phyloP scores from a whole-genome alignment of 2,113 vertebrate species.

The Spilogale gracilis region DNA sequence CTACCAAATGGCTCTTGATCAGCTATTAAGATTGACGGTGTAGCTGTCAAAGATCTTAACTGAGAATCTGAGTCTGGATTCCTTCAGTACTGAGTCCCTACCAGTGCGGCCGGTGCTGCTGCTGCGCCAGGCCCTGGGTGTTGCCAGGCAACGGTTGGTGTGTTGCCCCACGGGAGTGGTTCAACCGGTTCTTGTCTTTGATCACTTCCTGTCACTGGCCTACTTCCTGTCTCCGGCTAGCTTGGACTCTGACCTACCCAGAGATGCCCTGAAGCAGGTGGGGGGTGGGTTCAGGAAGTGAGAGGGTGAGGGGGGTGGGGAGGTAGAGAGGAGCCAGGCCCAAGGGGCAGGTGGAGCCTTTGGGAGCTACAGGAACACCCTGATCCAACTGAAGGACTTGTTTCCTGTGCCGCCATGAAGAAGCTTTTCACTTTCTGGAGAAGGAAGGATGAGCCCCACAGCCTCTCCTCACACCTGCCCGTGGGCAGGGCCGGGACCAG shows the following conservation, averaged over 20 bases:
- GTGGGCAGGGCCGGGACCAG: rapidly evolving
- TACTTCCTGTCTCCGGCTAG: neutral
- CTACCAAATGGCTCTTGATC: neutral
- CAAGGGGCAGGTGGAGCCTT: neutral
- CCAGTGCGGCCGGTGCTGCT: neutral
- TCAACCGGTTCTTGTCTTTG: neutral
- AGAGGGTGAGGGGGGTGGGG: neutral
- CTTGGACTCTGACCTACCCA: neutral
- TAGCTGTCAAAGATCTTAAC: neutral
- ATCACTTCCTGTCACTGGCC: neutral
- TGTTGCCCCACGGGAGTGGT: too few relatives aligned
- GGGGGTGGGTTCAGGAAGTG: neutral
- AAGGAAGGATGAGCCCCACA: neutral
- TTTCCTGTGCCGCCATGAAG: neutral
- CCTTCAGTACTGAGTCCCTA: neutral
- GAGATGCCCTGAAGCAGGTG: rapidly evolving
- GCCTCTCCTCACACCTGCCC: neutral
- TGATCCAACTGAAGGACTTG: too few relatives aligned
- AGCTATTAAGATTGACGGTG: neutral
- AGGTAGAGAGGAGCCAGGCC: neutral
- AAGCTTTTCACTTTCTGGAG: neutral
- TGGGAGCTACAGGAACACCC: neutral
- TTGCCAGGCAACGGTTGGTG: neutral
- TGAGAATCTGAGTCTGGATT: neutral
- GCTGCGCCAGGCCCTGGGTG: rapidly evolving